phyloP scores from a whole-genome alignment of 2,797 vertebrate genomes.

The Pteropus rufus region DNA sequence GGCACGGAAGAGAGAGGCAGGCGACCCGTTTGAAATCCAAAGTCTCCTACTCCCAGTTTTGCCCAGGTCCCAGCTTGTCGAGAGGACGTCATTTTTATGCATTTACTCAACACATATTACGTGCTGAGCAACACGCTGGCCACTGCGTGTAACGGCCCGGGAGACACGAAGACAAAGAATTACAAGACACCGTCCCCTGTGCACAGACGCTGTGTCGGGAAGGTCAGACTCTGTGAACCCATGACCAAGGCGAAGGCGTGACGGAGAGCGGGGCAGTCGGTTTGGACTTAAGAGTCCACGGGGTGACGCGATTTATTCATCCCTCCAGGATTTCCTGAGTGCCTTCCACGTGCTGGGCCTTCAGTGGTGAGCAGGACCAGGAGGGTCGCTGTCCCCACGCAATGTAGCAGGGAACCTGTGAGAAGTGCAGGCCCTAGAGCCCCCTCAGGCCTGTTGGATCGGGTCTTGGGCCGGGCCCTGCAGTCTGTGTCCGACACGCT shows the following conservation, averaged over 20 bases:
- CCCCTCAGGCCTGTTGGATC: not conserved
- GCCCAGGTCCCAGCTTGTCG: not conserved
- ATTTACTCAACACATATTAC: not conserved
- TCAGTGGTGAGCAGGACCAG: not conserved
- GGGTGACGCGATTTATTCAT: not conserved
- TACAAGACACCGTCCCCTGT: accelerated
- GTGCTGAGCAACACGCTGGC: not conserved
- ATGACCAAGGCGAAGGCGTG: not conserved
- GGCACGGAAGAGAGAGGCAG: not conserved
- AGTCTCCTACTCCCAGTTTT: not conserved
- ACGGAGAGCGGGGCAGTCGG: not conserved
- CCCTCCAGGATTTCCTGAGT: not conserved
- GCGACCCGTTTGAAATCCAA: not conserved
- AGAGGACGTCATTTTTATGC: not conserved
- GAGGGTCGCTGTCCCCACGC: not conserved
- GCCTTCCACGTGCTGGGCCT: not conserved
- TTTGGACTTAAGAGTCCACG: not conserved
- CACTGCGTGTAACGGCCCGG: not conserved
- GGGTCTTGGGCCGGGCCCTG: not conserved
- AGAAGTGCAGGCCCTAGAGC: too few species aligned
- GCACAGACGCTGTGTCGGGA: accelerated
- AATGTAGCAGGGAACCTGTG: too few species aligned
- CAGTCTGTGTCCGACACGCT: not conserved
- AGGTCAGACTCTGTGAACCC: not conserved
- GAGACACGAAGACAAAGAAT: not conserved